Conservation (phyloP, 2,113 vertebrate genomes). For the Mormoops blainvillei region DNA sequence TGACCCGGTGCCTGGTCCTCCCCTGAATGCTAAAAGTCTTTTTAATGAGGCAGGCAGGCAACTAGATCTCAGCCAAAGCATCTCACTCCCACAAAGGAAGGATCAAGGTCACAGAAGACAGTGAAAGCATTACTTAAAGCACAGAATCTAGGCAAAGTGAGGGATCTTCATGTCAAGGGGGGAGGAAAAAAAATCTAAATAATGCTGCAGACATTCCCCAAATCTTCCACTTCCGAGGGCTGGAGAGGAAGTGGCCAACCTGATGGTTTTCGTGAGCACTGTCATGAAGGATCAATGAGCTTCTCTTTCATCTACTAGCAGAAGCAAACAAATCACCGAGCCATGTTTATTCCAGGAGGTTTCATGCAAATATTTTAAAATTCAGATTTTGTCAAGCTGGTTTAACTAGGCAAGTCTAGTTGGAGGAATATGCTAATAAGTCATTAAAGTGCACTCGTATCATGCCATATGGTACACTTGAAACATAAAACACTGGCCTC, state of each 20-base stretch:
- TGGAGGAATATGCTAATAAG: constrained; percentile 86
- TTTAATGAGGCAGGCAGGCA: constrained; percentile 71
- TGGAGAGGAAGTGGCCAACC: neutral
- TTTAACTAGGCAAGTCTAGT: constrained; percentile 75
- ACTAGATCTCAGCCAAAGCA: constrained; percentile 53
- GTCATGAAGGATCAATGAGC: constrained; percentile 31
- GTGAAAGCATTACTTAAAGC: constrained; percentile 31
- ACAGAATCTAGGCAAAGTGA: constrained; percentile 3
- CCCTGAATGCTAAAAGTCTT: constrained; percentile 2
- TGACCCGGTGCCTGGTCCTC: neutral
- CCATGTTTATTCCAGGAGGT: constrained; percentile 65
- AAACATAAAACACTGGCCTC: constrained; percentile 80
- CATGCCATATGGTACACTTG: constrained; percentile 85
- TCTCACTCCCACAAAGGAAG: constrained; percentile 61
- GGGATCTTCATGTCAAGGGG: neutral
- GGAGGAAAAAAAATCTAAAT: neutral
- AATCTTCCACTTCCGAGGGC: neutral
- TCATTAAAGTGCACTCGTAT: constrained; percentile 81
- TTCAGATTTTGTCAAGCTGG: constrained; percentile 81
- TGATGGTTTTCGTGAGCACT: neutral
- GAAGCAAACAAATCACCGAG: constrained; percentile 31
- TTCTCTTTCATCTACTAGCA: neutral
- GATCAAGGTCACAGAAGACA: constrained; percentile 51
- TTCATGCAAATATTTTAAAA: constrained; percentile 78
- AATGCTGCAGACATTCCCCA: neutral